phyloP scores from a whole-genome alignment of 2,797 vertebrate species.

The Chiloscyllium punctatum region DNA sequence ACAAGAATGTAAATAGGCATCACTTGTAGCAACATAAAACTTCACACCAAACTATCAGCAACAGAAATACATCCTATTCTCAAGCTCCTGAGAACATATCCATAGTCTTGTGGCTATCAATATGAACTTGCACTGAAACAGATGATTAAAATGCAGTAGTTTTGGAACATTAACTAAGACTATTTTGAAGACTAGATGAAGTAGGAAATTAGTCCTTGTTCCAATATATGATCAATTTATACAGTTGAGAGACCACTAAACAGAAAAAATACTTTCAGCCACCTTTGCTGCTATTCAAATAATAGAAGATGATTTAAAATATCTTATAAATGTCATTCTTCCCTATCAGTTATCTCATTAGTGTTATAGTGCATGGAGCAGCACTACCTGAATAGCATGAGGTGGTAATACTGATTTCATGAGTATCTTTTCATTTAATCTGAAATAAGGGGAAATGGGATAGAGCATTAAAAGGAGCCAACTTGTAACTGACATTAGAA shows the following conservation, averaged over 20 bases:
- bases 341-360: background rate
- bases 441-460: background rate
- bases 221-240: background rate
- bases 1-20: background rate
- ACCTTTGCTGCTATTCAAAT: background rate
- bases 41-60: background rate
- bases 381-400: background rate
- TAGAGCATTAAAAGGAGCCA: background rate
- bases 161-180: slow-evolving; percentile 3
- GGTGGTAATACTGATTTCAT: background rate
- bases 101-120: background rate
- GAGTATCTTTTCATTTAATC: background rate
- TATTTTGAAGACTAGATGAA: background rate
- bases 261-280: background rate
- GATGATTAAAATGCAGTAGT: background rate
- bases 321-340: background rate
- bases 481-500: background rate
- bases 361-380: background rate
- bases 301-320: background rate
- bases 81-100: background rate
- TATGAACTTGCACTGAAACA: background rate
- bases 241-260: slow-evolving; percentile 1
- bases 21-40: background rate
- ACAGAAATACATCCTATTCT: background rate
- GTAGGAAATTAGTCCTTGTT: slow-evolving; percentile 9